Evolutionary conservation across 2,797 vertebrate genomes (phyloP), one percentile per base, ranked within the genome.

Genomic region (Perodicticus potto): DNA sequence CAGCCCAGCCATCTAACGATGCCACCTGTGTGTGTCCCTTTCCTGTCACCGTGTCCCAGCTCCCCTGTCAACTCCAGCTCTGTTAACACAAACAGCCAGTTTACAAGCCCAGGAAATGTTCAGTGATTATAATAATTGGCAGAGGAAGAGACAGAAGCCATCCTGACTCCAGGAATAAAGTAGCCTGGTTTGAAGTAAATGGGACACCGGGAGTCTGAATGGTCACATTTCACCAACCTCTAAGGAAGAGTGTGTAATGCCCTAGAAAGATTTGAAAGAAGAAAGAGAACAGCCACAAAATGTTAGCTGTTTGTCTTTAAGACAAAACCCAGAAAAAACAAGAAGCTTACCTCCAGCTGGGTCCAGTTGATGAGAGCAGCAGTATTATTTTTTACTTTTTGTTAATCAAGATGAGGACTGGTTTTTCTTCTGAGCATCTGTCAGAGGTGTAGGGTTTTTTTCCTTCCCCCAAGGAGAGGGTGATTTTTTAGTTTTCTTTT

Each of bases 61-160:
- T 84, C 49, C 89, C 40, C 93, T 96, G 93, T 95, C 93, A 89
- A 43, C 97, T 97, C 93, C 3, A 69, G 27, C 86, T 72, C 82
- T 57, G 81, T 89, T 82, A 94, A 91, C 89, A 88, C 91, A 77
- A 95, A 81, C 92, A 86, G 96, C 95, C 96, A 86, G 96, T 77
- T 91, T 92, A 86, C 94, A 90, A 96, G 95, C 82, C 89, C 80
- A 17, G 96, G 97, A 96, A 89, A 89, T 90, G 86, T 57, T 97
- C 37, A 4, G 95, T 91, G 97, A 96, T 97, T 95, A 59, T 90
- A 83, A 76, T 96, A 90, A 95, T 96, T 95, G 95, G 70, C 86
- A 67, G 95, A 80, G 95, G 95, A 96, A 97, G 96, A 82, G 65
- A 6, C 29, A 91, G 63, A 95, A 95, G 95, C 73, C 69, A 29